phyloP scores from a whole-genome alignment of 2,113 vertebrate species.

The Calyptomena viridis region DNA sequence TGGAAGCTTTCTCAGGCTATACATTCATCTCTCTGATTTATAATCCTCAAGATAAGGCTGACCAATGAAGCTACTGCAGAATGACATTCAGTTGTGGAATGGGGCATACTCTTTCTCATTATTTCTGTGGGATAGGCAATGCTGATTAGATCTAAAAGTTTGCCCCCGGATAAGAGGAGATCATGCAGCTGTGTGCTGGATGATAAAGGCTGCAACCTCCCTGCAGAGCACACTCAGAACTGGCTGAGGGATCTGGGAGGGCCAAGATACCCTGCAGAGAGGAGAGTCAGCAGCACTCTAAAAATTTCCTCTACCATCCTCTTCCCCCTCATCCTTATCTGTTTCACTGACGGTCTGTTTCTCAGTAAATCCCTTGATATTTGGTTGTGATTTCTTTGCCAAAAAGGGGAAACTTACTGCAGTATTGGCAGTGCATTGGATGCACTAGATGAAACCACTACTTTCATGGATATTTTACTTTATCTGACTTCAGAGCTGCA shows the following conservation, averaged over 20 bases:
- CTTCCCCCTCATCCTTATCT: not conserved
- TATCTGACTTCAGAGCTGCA: not conserved
- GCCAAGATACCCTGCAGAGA: not conserved
- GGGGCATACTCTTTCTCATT: not conserved
- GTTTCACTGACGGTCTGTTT: not conserved
- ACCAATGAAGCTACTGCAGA: not conserved
- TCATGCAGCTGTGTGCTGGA: not conserved
- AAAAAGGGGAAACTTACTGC: not conserved
- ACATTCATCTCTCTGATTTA: not conserved
- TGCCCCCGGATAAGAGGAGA: not conserved
- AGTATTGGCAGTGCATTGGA: not conserved
- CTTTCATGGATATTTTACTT: not conserved
- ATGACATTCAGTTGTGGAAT: not conserved
- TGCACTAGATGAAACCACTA: not conserved
- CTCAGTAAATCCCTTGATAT: not conserved
- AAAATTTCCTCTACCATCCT: not conserved
- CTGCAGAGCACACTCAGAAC: not conserved
- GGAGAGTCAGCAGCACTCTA: not conserved
- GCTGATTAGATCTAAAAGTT: not conserved
- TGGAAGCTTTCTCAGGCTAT: not conserved
- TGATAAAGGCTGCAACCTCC: not conserved
- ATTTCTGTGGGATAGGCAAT: not conserved
- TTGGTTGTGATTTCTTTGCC: not conserved
- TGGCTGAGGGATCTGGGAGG: not conserved
- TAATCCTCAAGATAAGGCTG: constrained; percentile 23